Base-by-base conservation (phyloP, 1,140 invertebrate species). In the Macrostomum lignano region DNA sequence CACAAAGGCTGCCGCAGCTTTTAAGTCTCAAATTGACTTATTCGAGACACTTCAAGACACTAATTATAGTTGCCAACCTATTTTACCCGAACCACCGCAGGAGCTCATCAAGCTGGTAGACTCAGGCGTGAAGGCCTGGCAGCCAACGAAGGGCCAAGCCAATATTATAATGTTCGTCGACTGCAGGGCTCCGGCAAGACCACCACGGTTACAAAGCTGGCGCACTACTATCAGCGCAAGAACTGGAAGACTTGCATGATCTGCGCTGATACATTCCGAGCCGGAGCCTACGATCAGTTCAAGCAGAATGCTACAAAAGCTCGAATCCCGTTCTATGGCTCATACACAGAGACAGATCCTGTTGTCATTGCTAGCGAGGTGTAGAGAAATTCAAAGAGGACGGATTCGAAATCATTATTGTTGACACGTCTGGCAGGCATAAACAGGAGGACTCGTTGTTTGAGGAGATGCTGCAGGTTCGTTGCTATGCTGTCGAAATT, bases 241-340 rank as follows among this genome's bases (percentile, higher is more conserved):
- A 88, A 88, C 44, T 96, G 88, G 91, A 98, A 96, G 57, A 84
- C 84, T 20, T 91, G 79, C 52, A 62, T 98, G 19, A 82, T 98
- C 25, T 98, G 91, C 66, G 91, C 91, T 21, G 91, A 98, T 62
- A 98, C 91, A 34, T 98, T 96, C 60, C 71, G 91, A 62, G 91
- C 91, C 51, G 91, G 91, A 61, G 91, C 91, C 39, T 98, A 94
- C 52, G 91, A 98, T 67, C 91, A 98, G 61, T 69, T 98, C 23
- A 98, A 98, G 66, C 91, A 98, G 51, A 98, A 98, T 65, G 88
- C 86, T 39, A 96, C 86, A 14, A 96, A 96, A 50, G 91, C 91
- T 10, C 70, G 86, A 49, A 98, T 98, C 62, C 88, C 91, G n/a
- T 98, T 94, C 62, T 98, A 96, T 65, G 91, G 91, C 65, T 91